phyloP scores from a whole-genome alignment of 2,888 invertebrate species.

The Acanthosepion esculentum region DNA sequence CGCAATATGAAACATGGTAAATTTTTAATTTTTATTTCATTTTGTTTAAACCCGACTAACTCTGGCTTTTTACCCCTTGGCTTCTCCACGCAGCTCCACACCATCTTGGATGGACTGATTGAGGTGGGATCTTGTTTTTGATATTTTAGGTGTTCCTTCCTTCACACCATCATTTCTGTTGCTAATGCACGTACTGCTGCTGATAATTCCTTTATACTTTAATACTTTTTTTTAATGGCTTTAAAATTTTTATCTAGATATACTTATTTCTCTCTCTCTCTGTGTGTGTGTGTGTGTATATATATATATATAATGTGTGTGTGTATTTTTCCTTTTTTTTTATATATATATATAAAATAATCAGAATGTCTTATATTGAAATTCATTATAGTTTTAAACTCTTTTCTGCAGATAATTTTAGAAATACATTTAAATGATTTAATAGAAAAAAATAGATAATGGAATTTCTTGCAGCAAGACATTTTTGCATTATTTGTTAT shows the following conservation, averaged over 20 bases:
- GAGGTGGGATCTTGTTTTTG: conserved; percentile 62
- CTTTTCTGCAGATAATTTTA: too few species aligned
- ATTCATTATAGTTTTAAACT: too few species aligned
- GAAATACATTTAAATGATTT: too few species aligned
- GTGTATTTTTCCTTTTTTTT: neutral
- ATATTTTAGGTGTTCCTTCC: conserved; percentile 37
- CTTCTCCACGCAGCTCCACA: conserved; percentile 62
- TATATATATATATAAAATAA: too few species aligned
- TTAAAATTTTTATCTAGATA: neutral
- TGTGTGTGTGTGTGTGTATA: too few species aligned
- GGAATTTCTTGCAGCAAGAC: too few species aligned
- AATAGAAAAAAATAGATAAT: too few species aligned
- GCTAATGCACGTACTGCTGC: neutral
- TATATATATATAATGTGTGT: neutral
- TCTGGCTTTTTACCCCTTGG: conserved; percentile 25
- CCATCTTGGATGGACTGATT: conserved; percentile 69
- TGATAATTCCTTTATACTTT: neutral
- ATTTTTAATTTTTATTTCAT: neutral
- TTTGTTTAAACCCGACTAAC: neutral
- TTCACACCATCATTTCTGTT: conserved; percentile 37
- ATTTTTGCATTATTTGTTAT: too few species aligned
- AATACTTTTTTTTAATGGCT: neutral
- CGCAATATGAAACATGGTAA: neutral
- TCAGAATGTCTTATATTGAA: too few species aligned
- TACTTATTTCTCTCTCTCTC: too few species aligned